phyloP scores from a whole-genome alignment of 2,113 vertebrate genomes.

The Pungitius pungitius region DNA sequence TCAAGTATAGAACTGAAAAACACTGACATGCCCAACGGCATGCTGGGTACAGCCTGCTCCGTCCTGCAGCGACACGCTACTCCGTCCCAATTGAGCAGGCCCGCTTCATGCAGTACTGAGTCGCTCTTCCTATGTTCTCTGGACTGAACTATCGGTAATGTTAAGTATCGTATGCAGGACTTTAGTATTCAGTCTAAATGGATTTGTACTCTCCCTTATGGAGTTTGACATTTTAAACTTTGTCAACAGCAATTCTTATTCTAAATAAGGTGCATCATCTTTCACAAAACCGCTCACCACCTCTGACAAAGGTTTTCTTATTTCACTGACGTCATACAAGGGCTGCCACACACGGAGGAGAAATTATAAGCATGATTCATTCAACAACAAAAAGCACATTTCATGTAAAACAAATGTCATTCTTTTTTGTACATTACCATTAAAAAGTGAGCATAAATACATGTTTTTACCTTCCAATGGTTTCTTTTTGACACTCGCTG shows the following conservation, averaged over 20 bases:
- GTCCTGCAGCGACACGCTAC: too few species aligned
- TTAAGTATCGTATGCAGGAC: too few species aligned
- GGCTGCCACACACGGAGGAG: slow-evolving; percentile 23
- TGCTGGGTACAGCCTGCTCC: not conserved
- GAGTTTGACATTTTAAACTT: slow-evolving; percentile 49
- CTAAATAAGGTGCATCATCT: slow-evolving; percentile 76
- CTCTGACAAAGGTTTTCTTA: slow-evolving; percentile 33
- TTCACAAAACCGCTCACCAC: slow-evolving; percentile 54
- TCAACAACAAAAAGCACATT: slow-evolving; percentile 69
- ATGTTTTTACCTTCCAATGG: slow-evolving; percentile 49
- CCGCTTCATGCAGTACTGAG: too few species aligned
- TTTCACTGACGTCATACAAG: slow-evolving; percentile 59
- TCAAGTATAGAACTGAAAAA: too few species aligned
- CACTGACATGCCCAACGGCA: not conserved
- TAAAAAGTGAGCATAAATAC: slow-evolving; percentile 75
- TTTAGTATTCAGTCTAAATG: too few species aligned
- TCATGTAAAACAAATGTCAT: slow-evolving; percentile 73
- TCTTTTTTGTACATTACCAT: slow-evolving; percentile 74
- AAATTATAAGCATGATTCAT: slow-evolving; percentile 55
- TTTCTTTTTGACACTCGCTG: slow-evolving; percentile 57
- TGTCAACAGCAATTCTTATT: slow-evolving; percentile 27
- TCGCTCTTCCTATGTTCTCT: too few species aligned
- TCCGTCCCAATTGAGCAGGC: too few species aligned
- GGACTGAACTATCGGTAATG: too few species aligned
- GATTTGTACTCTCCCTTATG: too few species aligned